Percentiles rank a stretch among this genome's conserved stretches.
Evolutionary conservation across 2,113 vertebrate species (phyloP).

Genomic region (Butorides virescens): DNA sequence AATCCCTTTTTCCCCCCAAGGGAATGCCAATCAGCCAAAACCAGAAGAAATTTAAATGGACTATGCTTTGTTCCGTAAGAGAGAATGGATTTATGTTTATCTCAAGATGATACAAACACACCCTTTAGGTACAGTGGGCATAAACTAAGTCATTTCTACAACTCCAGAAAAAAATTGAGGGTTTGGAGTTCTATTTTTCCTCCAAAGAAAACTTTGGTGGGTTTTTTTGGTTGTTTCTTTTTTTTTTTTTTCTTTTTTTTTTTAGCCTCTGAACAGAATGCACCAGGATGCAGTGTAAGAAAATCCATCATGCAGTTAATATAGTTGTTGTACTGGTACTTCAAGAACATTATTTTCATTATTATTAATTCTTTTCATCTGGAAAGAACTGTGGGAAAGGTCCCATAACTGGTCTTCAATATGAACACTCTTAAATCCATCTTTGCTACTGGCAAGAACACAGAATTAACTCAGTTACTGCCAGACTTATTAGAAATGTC

Average conservation of each 20-base stretch:
- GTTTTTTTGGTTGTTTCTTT: not conserved
- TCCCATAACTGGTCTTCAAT: rapidly evolving
- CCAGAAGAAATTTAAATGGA: not conserved
- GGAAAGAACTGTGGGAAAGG: not conserved
- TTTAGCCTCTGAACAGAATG: not conserved
- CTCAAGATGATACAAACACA: not conserved
- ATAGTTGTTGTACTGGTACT: not conserved
- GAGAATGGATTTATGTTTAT: not conserved
- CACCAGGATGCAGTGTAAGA: not conserved
- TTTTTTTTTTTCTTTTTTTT: no score
- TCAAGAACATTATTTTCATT: not conserved
- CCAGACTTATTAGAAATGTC: not conserved
- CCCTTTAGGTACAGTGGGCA: rapidly evolving
- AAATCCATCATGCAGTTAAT: not conserved
- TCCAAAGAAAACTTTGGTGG: not conserved
- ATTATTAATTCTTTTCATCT: not conserved
- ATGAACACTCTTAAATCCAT: not conserved
- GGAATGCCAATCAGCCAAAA: not conserved
- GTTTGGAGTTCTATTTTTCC: rapidly evolving
- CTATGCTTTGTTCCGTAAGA: not conserved
- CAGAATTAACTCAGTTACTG: not conserved
- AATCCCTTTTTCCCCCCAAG: not conserved
- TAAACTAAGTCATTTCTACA: not conserved
- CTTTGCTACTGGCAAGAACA: not conserved
- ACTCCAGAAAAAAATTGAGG: not conserved